Evolutionary conservation across 2,113 vertebrate genomes (phyloP).

Genomic region (Donacobius atricapilla): DNA sequence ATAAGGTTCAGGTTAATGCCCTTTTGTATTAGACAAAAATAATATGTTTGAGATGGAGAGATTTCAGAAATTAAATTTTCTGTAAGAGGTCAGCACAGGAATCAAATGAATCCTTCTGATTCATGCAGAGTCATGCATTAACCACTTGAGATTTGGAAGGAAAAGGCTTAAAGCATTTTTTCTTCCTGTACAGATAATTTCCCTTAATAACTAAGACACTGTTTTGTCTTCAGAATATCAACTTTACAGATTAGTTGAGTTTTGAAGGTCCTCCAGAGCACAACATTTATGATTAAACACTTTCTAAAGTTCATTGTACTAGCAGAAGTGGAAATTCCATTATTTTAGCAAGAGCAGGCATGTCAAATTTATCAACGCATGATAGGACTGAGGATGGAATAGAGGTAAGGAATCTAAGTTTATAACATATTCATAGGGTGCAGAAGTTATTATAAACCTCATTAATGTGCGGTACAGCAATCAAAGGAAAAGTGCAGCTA

Average conservation of each 20-base stretch:
- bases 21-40: slow-evolving; percentile 57
- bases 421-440: slow-evolving; percentile 25
- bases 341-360: slow-evolving; percentile 59
- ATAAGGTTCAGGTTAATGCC: neutral
- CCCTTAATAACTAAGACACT: slow-evolving; percentile 67
- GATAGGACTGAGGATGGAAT: neutral
- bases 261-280: slow-evolving; percentile 61
- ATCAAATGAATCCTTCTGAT: slow-evolving; percentile 67
- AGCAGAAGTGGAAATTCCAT: slow-evolving; percentile 54
- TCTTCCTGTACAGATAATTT: slow-evolving; percentile 70
- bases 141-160: slow-evolving; percentile 71
- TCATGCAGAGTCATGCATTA: slow-evolving; percentile 77
- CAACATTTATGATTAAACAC: slow-evolving; percentile 68
- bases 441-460: slow-evolving; percentile 52
- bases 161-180: slow-evolving; percentile 55
- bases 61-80: slow-evolving; percentile 62
- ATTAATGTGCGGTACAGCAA: slow-evolving; percentile 25
- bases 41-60: slow-evolving; percentile 54
- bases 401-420: neutral
- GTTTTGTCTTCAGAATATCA: slow-evolving; percentile 70
- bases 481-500: neutral
- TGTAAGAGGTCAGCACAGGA: slow-evolving; percentile 62
- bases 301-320: slow-evolving; percentile 62
- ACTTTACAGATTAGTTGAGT: slow-evolving; percentile 70
- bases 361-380: slow-evolving; percentile 43